Evolutionary conservation across 1,140 invertebrate species (phyloP).

Genomic region (Brachionus sp.): DNA sequence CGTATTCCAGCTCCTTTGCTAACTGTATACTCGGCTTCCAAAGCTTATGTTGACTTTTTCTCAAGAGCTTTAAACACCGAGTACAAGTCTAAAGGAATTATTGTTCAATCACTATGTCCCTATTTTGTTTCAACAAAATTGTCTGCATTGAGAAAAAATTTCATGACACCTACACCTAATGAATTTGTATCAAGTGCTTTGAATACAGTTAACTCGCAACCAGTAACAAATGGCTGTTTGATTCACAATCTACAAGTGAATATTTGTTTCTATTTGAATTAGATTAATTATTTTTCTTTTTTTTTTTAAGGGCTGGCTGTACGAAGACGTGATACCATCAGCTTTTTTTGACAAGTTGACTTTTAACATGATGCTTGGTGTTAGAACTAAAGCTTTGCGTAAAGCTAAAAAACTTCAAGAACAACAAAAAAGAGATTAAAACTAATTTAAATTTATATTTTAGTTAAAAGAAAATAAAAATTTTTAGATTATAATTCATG

Average conservation of each 20-base stretch:
- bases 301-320: slow-evolving; percentile 26
- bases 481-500: background rate
- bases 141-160: slow-evolving; percentile 68
- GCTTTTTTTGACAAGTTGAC: background rate
- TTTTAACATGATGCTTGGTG: slow-evolving; percentile 2
- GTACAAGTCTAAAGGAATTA: slow-evolving; percentile 22
- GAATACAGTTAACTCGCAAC: background rate
- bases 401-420: slow-evolving; percentile 4
- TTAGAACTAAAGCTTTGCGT: slow-evolving; percentile 5
- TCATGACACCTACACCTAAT: background rate
- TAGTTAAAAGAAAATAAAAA: background rate
- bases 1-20: slow-evolving; percentile 77
- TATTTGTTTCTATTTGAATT: too few relatives aligned
- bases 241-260: slow-evolving; percentile 31
- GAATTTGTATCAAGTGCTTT: background rate
- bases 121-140: slow-evolving; percentile 88
- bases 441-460: background rate
- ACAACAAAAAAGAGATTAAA: slow-evolving; percentile 33
- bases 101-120: slow-evolving; percentile 59
- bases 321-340: slow-evolving; percentile 11
- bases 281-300: background rate
- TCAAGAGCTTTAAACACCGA: background rate
- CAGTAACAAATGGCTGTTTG: slow-evolving; percentile 35
- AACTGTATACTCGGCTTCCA: slow-evolving; percentile 80
- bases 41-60: slow-evolving; percentile 63